Evolutionary conservation across 1,140 invertebrate species (phyloP).

Genomic region (Prorops nasuta): DNA sequence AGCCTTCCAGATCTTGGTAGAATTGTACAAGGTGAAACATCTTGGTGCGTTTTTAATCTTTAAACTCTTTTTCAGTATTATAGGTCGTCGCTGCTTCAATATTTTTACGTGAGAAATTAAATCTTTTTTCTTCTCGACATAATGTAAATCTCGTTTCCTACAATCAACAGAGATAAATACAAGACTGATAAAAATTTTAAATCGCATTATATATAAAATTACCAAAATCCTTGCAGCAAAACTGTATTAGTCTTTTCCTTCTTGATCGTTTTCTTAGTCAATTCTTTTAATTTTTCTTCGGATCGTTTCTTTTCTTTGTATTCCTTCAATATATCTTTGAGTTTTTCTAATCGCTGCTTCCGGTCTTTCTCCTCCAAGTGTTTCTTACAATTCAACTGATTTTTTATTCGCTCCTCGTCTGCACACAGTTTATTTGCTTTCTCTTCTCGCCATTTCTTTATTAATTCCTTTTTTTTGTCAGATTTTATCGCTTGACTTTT

Average conservation of each 20-base stretch:
- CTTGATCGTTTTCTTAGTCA: conserved; percentile 11
- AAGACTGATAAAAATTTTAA: no score
- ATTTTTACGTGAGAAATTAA: conserved; percentile 9
- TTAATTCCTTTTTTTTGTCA: conserved; percentile 33
- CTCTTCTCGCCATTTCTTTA: conserved; percentile 42
- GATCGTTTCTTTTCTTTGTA: conserved; percentile 33
- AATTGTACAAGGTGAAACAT: conserved; percentile 36
- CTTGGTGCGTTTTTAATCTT: background rate
- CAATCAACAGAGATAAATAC: no score
- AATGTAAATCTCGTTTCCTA: conserved; percentile 43
- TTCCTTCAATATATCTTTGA: conserved; percentile 31
- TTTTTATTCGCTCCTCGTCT: conserved; percentile 32
- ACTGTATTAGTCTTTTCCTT: conserved; percentile 5
- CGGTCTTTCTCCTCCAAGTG: conserved; percentile 23
- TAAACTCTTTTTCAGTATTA: no score
- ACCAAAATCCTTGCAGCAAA: conserved; percentile 40
- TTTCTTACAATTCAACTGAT: conserved; percentile 17
- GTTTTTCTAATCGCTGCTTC: conserved; percentile 14
- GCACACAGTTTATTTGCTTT: conserved; percentile 30
- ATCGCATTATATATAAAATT: no score
- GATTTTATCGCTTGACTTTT: conserved; percentile 10
- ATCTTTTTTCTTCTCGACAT: conserved; percentile 31
- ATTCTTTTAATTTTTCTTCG: conserved; percentile 12
- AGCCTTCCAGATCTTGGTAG: conserved; percentile 45
- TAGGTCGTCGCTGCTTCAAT: background rate